Evolutionary conservation across 2,888 invertebrate species (phyloP).

Genomic region (Argynnis bischoffii): DNA sequence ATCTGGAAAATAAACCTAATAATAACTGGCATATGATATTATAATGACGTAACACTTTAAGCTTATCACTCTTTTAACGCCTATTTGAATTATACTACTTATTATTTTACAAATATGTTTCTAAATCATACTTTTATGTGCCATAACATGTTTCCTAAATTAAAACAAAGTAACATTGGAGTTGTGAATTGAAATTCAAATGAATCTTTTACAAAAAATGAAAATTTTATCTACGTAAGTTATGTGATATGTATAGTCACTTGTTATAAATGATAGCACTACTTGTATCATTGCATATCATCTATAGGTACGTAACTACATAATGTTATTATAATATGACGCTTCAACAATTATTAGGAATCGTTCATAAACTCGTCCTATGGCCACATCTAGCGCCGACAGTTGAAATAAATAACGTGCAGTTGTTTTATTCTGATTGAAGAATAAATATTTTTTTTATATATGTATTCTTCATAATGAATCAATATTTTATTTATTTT

Average conservation of each 20-base stretch:
- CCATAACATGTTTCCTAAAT: constrained; percentile 69
- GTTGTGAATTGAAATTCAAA: constrained; percentile 78
- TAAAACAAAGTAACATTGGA: constrained; percentile 67
- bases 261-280: constrained; percentile 78
- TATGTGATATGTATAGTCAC: constrained; percentile 80
- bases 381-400: constrained; percentile 23
- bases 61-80: constrained; percentile 7
- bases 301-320: constrained; percentile 39
- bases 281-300: constrained; percentile 79
- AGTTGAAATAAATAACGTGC: background rate
- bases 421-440: too few species aligned
- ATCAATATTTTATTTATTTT: too few species aligned
- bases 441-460: too few species aligned
- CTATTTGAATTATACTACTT: constrained; percentile 10
- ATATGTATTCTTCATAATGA: too few species aligned
- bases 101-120: constrained; percentile 21
- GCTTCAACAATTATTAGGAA: constrained; percentile 13
- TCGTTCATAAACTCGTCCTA: background rate
- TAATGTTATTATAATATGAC: constrained; percentile 20
- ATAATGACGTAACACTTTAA: constrained; percentile 4
- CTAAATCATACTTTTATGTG: constrained; percentile 60
- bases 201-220: constrained; percentile 58
- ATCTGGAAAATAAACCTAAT: background rate
- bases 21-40: background rate
- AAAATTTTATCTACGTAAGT: constrained; percentile 77